Percentiles rank a stretch among this genome's conserved stretches.
phyloP scores from a whole-genome alignment of 1,140 invertebrate species.

The Diorhabda sublineata region DNA sequence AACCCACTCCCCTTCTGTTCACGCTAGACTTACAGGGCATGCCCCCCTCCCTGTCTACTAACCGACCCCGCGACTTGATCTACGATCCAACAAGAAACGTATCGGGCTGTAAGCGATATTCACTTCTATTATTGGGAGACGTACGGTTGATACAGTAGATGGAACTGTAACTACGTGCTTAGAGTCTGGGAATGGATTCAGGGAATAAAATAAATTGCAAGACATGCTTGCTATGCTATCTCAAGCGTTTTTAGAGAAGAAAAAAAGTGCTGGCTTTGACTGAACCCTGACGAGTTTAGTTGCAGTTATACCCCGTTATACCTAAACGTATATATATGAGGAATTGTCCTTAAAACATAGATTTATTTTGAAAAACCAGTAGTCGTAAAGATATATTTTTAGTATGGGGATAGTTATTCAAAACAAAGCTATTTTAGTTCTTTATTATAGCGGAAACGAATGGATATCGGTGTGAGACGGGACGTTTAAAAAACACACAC shows the following conservation, averaged over 20 bases:
- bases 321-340: conserved; percentile 13
- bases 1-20: conserved; percentile 27
- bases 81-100: conserved; percentile 36
- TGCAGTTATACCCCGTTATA: conserved; percentile 8
- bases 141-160: conserved; percentile 26
- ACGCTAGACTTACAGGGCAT: conserved; percentile 33
- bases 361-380: conserved; percentile 12
- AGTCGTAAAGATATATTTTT: conserved; percentile 11
- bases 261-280: conserved; percentile 22
- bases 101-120: conserved; percentile 22
- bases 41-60: conserved; percentile 15
- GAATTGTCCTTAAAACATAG: conserved; percentile 16
- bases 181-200: conserved; percentile 43
- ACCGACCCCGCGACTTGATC: conserved; percentile 28
- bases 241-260: conserved; percentile 30
- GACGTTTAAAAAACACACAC: too few relatives aligned
- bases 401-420: neutral
- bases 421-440: conserved; percentile 3
- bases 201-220: conserved; percentile 46
- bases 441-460: neutral
- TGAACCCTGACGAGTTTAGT: conserved; percentile 9
- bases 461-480: too few relatives aligned
- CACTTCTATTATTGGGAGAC: conserved; percentile 14
- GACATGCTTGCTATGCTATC: conserved; percentile 39
- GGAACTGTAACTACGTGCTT: conserved; percentile 36